Evolutionary conservation across 2,113 vertebrate genomes (phyloP).

Genomic region (Garra rufa): DNA sequence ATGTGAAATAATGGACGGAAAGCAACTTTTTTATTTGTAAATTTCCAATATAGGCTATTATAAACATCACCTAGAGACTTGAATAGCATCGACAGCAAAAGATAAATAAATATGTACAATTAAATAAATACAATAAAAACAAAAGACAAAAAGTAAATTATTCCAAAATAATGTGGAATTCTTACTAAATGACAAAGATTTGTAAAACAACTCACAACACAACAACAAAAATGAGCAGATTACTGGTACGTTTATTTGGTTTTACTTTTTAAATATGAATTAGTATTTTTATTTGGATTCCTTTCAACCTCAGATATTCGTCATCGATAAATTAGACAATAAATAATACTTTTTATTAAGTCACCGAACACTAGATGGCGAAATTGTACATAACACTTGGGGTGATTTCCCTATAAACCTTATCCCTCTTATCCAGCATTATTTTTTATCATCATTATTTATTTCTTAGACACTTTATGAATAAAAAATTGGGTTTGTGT

Average conservation of each 20-base stretch:
- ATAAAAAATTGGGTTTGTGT: neutral
- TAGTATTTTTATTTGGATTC: no score
- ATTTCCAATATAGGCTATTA: no score
- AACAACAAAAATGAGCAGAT: neutral
- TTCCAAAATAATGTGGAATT: neutral
- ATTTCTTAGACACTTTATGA: neutral
- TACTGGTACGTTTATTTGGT: neutral
- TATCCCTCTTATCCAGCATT: neutral
- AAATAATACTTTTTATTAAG: neutral
- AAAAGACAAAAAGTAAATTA: neutral
- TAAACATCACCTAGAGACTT: neutral
- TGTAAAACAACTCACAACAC: neutral
- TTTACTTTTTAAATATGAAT: neutral
- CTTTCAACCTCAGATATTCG: neutral
- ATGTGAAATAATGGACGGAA: neutral
- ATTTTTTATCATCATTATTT: neutral
- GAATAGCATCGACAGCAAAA: neutral
- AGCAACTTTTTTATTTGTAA: neutral
- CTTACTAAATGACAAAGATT: neutral
- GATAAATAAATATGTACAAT: neutral
- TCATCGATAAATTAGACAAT: neutral
- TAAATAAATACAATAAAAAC: neutral
- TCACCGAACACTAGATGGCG: conserved; percentile 27
- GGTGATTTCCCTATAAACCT: neutral
- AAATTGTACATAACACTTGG: neutral